Evolutionary conservation across 2,888 invertebrate species (phyloP).

Genomic region (Anagyrus pseudococci): DNA sequence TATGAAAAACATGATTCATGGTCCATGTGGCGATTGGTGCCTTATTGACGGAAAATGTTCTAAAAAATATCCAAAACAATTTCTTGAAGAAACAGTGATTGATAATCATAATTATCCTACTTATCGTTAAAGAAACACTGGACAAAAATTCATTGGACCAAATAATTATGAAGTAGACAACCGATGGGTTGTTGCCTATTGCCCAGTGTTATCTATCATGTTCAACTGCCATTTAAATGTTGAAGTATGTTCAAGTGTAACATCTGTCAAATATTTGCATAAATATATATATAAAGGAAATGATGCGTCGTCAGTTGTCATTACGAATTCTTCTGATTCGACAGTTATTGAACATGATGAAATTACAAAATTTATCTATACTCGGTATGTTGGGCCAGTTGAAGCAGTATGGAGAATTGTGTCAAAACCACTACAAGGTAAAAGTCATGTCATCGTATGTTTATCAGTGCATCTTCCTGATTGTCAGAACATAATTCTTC

Average conservation of each 20-base stretch:
- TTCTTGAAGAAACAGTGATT: conserved; percentile 41
- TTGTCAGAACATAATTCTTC: conserved; percentile 1
- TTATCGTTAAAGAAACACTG: conserved; percentile 42
- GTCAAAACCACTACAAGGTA: conserved; percentile 25
- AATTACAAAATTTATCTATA: conserved; percentile 17
- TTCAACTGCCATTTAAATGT: conserved; percentile 50
- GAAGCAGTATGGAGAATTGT: conserved; percentile 36
- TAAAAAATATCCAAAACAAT: conserved; percentile 45
- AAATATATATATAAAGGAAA: conserved; percentile 48
- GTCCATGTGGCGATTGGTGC: conserved; percentile 49
- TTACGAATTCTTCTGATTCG: conserved; percentile 32
- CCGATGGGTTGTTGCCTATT: conserved; percentile 51
- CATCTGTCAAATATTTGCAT: conserved; percentile 47
- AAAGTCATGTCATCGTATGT: conserved; percentile 30
- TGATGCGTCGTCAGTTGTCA: conserved; percentile 28
- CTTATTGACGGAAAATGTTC: conserved; percentile 40
- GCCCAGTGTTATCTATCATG: conserved; percentile 30
- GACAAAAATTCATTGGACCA: conserved; percentile 26
- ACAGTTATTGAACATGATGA: conserved; percentile 34
- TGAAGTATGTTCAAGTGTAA: conserved; percentile 45
- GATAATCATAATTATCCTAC: conserved; percentile 44
- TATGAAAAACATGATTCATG: conserved; percentile 52
- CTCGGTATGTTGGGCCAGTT: conserved; percentile 33
- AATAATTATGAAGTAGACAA: conserved; percentile 45
- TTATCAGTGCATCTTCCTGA: conserved; percentile 30